Conservation (phyloP, 2,888 invertebrate species). For the Endomychus coccineus region DNA sequence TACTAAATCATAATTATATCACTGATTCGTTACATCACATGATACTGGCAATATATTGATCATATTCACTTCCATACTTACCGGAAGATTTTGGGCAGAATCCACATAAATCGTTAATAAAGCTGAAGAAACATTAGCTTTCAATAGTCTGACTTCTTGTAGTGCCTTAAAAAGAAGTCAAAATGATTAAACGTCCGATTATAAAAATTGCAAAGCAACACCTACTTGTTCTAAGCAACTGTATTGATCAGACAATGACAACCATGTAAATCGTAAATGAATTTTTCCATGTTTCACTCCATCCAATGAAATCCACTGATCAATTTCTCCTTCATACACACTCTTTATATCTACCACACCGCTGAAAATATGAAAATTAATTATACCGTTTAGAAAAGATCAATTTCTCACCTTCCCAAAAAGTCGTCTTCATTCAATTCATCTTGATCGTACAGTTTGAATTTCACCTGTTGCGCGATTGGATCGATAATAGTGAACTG, state of each 20-base stretch:
- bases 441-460: slow-evolving; percentile 33
- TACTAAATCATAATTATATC: too few species aligned
- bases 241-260: slow-evolving; percentile 63
- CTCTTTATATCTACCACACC: slow-evolving; percentile 46
- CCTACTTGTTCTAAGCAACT: slow-evolving; percentile 64
- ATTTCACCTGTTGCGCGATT: slow-evolving; percentile 31
- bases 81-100: slow-evolving; percentile 80
- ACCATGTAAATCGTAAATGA: slow-evolving; percentile 82
- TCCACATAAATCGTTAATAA: slow-evolving; percentile 81
- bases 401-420: slow-evolving; percentile 29
- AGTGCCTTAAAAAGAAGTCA: slow-evolving; percentile 48
- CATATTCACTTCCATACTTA: slow-evolving; percentile 50
- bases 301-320: slow-evolving; percentile 63
- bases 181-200: background rate
- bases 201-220: slow-evolving; percentile 18
- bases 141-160: slow-evolving; percentile 60
- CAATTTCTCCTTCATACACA: slow-evolving; percentile 29
- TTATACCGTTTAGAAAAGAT: too few species aligned
- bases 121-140: slow-evolving; percentile 65
- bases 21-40: too few species aligned
- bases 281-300: slow-evolving; percentile 89
- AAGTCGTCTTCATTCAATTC: slow-evolving; percentile 33
- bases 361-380: slow-evolving; percentile 56
- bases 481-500: slow-evolving; percentile 35
- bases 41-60: too few species aligned